These are phyloP conservation scores for Typhlomys cinereus DNA, from an alignment of 2,113 vertebrate genomes.

Conservation along the genomic window DNA sequence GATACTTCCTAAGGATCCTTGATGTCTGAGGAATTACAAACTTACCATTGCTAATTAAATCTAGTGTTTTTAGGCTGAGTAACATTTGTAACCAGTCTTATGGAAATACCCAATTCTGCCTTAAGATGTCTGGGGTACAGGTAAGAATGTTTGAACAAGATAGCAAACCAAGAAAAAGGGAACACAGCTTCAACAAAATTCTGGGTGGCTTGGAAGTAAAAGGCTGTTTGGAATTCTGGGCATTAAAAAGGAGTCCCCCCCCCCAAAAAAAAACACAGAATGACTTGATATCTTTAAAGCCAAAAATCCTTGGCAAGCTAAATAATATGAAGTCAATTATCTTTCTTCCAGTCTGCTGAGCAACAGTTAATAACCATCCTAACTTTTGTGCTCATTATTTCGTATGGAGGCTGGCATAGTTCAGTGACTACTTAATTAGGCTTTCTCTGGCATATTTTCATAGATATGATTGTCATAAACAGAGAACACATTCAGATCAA, in stretches of 20 bases:
- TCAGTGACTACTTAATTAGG: neutral
- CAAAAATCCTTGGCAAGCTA: neutral
- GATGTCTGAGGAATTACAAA: neutral
- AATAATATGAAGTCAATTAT: neutral
- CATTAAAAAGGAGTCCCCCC: neutral
- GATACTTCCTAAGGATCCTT: neutral
- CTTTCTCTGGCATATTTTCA: neutral
- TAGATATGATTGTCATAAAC: neutral
- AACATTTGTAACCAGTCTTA: neutral
- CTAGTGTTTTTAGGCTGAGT: neutral
- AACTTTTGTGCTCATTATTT: neutral
- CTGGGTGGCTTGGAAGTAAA: neutral
- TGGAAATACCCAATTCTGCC: neutral
- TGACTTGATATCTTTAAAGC: neutral
- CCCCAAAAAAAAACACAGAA: neutral
- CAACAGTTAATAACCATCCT: neutral
- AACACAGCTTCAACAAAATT: neutral
- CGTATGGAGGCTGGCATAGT: neutral
- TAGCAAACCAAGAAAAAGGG: neutral
- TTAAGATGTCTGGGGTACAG: neutral
- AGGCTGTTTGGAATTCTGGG: neutral
- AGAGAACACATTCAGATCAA: neutral
- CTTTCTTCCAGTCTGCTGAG: neutral
- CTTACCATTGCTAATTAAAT: neutral
- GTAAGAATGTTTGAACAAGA: rapidly evolving